Evolutionary conservation across 2,797 vertebrate species (phyloP).

Genomic region (Tadarida brasiliensis): DNA sequence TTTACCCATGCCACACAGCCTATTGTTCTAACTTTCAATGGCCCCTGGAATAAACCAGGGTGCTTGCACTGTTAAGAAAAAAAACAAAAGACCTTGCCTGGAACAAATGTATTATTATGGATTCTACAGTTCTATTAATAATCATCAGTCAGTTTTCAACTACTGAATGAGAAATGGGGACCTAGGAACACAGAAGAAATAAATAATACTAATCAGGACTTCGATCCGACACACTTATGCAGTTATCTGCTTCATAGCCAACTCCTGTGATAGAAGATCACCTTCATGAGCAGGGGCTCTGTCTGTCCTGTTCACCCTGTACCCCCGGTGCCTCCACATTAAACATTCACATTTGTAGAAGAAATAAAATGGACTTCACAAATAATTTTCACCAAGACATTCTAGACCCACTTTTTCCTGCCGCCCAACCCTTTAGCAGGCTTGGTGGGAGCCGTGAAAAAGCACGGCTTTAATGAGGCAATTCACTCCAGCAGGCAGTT

Average conservation of each 20-base stretch:
- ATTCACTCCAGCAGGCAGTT: background rate
- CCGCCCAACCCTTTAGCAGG: background rate
- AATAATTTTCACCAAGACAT: background rate
- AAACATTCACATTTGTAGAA: background rate
- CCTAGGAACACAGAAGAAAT: background rate
- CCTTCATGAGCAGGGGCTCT: background rate
- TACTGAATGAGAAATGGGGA: background rate
- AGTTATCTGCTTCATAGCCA: background rate
- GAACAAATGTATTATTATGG: background rate
- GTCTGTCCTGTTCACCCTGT: background rate
- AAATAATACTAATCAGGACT: background rate
- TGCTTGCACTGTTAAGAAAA: background rate
- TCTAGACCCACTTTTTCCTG: background rate
- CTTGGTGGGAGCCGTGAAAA: background rate
- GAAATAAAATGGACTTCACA: background rate
- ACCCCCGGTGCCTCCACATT: background rate
- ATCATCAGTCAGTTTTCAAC: background rate
- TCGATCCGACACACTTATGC: background rate
- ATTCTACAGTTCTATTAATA: constrained; percentile 19
- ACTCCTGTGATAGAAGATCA: background rate
- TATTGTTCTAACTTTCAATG: background rate
- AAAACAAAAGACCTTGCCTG: background rate
- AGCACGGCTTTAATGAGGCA: background rate
- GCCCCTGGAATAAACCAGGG: background rate
- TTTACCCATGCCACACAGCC: background rate